Percentiles rank a stretch among this genome's conserved stretches.
These are phyloP conservation scores for Martes martes DNA, from an alignment of 2,113 vertebrate species.

Conservation along the genomic window DNA sequence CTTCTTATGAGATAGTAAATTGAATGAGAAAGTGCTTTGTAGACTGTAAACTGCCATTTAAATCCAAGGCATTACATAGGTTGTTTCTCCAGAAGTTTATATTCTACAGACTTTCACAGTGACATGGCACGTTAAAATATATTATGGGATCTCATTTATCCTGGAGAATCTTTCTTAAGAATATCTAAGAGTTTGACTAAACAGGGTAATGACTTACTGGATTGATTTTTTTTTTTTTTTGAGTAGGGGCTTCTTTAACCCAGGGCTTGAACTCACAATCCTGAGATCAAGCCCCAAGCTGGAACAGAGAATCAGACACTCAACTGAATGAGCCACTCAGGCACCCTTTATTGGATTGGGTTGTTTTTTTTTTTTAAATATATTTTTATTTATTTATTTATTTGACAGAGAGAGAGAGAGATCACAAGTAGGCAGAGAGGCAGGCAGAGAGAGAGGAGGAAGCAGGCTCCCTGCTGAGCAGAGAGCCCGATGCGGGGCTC, in stretches of 20 bases:
- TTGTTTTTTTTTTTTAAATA: too few species aligned
- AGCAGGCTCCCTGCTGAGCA: too few species aligned
- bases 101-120: background rate
- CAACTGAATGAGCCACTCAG: background rate
- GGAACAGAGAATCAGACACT: background rate
- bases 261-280: background rate
- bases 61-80: background rate
- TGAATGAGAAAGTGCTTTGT: slow-evolving; percentile 5
- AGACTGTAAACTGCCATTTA: background rate
- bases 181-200: background rate
- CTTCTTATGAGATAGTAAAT: background rate
- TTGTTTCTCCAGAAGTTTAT: background rate
- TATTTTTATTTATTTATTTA: too few species aligned
- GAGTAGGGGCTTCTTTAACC: background rate
- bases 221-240: background rate
- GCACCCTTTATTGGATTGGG: background rate
- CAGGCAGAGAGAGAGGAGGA: too few species aligned
- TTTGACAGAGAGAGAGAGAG: too few species aligned
- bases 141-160: background rate
- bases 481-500: too few species aligned
- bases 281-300: background rate
- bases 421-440: too few species aligned
- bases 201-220: background rate
- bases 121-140: slow-evolving; percentile 24
- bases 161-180: background rate